A percentile compares a stretch with the other conserved stretches of the same genome.
phyloP scores from a whole-genome alignment of 2,888 invertebrate genomes.

The Bibio marci region DNA sequence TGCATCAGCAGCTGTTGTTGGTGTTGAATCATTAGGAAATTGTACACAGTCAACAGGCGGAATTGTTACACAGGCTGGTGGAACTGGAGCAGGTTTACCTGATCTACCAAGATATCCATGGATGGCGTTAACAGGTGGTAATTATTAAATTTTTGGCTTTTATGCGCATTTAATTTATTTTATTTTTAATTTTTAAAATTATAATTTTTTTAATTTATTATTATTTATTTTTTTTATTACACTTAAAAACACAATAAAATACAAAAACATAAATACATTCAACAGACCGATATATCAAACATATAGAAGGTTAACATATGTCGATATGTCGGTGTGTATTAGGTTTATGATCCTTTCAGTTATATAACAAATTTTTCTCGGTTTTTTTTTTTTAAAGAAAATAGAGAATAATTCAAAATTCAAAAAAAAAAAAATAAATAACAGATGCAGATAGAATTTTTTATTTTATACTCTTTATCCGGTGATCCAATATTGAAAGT shows the following conservation, averaged over 20 bases:
- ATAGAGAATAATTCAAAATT: too few relatives aligned
- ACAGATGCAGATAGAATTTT: too few relatives aligned
- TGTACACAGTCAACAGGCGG: conserved; percentile 56
- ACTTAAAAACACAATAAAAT: not conserved
- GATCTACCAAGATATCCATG: conserved; percentile 89
- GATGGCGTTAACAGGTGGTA: conserved; percentile 88
- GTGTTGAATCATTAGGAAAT: conserved; percentile 62
- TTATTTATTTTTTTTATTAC: not conserved
- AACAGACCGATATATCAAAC: too few relatives aligned
- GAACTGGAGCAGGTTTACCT: conserved; percentile 69
- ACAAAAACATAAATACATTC: too few relatives aligned
- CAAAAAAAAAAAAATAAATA: too few relatives aligned
- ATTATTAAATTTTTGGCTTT: conserved; percentile 4
- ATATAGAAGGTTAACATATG: too few relatives aligned
- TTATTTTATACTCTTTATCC: too few relatives aligned
- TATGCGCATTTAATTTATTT: not conserved
- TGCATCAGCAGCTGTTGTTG: conserved; percentile 55
- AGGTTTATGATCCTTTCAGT: too few relatives aligned
- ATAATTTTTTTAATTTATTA: not conserved
- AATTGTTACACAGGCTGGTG: conserved; percentile 32
- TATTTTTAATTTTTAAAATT: not conserved
- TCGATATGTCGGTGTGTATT: too few relatives aligned
- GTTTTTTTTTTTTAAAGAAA: too few relatives aligned
- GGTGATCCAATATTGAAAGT: too few relatives aligned
- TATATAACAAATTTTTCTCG: too few relatives aligned